Evolutionary conservation across 2,113 vertebrate species (phyloP).

Genomic region (Raphicerus campestris): DNA sequence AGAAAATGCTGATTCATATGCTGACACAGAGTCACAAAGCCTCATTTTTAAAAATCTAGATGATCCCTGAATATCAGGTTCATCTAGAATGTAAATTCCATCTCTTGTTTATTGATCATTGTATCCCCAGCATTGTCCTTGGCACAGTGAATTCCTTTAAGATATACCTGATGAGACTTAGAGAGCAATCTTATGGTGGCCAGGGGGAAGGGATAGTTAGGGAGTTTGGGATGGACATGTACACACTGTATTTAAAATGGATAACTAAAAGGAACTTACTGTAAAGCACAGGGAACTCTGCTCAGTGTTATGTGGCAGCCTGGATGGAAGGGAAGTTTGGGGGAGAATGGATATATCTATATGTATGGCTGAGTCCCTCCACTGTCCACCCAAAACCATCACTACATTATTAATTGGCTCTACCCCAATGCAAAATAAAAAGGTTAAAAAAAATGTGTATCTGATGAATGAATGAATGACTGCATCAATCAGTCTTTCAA

Average conservation of each 20-base stretch:
- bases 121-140: neutral
- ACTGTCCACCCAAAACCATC: neutral
- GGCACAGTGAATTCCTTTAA: neutral
- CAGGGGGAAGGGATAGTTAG: neutral
- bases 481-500: neutral
- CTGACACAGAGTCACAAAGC: neutral
- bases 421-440: neutral
- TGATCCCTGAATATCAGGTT: neutral
- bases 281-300: neutral
- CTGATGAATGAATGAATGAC: neutral
- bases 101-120: neutral
- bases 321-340: neutral
- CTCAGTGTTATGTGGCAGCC: neutral
- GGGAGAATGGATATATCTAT: neutral
- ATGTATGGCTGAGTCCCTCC: neutral
- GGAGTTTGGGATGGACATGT: neutral
- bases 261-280: neutral
- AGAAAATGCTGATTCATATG: constrained; percentile 14
- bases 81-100: neutral
- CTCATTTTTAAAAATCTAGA: neutral
- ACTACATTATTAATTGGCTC: neutral
- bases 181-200: neutral
- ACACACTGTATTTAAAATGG: neutral
- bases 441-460: neutral
- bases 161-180: neutral